Evolutionary conservation across 2,888 invertebrate species (phyloP).

Genomic region (Onchidella celtica): DNA sequence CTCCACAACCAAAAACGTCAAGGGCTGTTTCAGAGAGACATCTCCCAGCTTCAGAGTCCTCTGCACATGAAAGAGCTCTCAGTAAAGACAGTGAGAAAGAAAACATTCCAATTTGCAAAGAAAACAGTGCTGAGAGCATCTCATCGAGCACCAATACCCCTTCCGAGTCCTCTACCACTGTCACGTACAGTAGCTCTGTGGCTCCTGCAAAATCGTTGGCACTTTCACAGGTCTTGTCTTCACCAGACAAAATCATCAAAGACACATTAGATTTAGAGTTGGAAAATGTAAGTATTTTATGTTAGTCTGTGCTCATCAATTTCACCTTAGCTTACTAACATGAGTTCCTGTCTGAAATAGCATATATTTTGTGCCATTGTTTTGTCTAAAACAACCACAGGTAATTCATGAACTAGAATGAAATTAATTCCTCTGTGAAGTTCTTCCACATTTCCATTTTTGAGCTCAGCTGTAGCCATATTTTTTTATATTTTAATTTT

Average conservation of each 20-base stretch:
- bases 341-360: no score
- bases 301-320: not conserved
- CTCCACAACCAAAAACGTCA: conserved; percentile 21
- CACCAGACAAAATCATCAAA: conserved; percentile 30
- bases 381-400: no score
- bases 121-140: conserved; percentile 28
- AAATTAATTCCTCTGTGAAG: no score
- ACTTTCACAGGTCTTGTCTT: conserved; percentile 19
- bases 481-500: no score
- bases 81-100: conserved; percentile 75
- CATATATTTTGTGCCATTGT: no score
- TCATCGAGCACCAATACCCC: conserved; percentile 29
- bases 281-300: conserved; percentile 29
- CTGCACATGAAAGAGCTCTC: conserved; percentile 54
- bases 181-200: conserved; percentile 39
- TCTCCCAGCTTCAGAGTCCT: conserved; percentile 33
- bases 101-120: conserved; percentile 60
- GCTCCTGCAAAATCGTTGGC: conserved; percentile 42
- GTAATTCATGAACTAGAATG: no score
- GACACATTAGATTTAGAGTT: conserved; percentile 43
- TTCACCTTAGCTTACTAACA: no score
- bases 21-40: conserved; percentile 47
- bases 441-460: no score
- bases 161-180: conserved; percentile 39
- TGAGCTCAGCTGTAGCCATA: no score